Conservation (phyloP, 2,797 vertebrate genomes). For the Paedocypris micromegethes region DNA sequence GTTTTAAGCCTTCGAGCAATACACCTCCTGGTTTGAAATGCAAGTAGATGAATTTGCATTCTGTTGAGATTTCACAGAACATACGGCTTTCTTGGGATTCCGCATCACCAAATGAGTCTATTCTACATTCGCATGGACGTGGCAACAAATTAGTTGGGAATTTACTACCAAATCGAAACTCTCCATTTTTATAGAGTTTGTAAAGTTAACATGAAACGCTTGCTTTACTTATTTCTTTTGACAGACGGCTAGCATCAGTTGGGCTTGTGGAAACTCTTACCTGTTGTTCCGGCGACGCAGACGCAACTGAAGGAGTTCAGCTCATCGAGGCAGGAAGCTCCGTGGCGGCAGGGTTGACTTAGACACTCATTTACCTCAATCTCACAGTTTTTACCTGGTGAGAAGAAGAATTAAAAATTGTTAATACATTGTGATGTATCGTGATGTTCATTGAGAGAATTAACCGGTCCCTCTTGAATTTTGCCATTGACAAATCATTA, state of each 20-base stretch:
- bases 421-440: neutral
- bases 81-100: slow-evolving; percentile 30
- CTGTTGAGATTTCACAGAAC: slow-evolving; percentile 40
- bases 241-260: too few species aligned
- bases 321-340: slow-evolving; percentile 67
- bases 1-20: slow-evolving; percentile 28
- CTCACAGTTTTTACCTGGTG: slow-evolving; percentile 72
- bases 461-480: too few species aligned
- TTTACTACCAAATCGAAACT: slow-evolving; percentile 39
- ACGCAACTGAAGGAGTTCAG: slow-evolving; percentile 70
- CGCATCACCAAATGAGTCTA: slow-evolving; percentile 37
- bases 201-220: slow-evolving; percentile 17
- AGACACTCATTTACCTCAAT: slow-evolving; percentile 76
- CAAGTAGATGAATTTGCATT: slow-evolving; percentile 37
- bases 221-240: neutral
- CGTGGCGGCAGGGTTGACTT: slow-evolving; percentile 70
- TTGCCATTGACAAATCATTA: too few species aligned
- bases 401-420: slow-evolving; percentile 33
- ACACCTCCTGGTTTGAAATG: slow-evolving; percentile 25
- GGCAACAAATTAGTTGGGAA: slow-evolving; percentile 41
- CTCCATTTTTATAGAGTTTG: slow-evolving; percentile 26
- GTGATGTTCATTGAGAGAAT: too few species aligned
- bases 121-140: slow-evolving; percentile 49
- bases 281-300: slow-evolving; percentile 72
- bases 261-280: slow-evolving; percentile 49